Conservation (phyloP, 2,113 vertebrate genomes). For the Pycnonotus jocosus region DNA sequence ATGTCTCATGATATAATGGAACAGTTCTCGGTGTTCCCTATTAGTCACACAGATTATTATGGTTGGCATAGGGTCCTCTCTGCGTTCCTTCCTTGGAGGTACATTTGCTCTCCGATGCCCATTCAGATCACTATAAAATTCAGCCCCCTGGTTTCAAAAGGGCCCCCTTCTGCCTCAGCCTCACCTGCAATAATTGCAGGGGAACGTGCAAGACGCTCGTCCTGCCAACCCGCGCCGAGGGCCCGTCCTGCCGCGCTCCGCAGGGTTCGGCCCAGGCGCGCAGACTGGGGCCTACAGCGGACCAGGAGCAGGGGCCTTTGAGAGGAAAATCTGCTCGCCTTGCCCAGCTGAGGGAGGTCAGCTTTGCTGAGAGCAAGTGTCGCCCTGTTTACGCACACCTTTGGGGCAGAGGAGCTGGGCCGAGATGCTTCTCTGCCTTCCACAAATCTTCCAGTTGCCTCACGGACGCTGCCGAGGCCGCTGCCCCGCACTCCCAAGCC, state of each 20-base stretch:
- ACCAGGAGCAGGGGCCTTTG: neutral
- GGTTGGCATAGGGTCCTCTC: constrained; percentile 28
- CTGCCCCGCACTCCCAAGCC: neutral
- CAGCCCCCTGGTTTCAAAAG: neutral
- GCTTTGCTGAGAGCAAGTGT: neutral
- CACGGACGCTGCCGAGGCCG: neutral
- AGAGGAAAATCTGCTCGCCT: neutral
- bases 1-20: constrained; percentile 50
- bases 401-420: neutral
- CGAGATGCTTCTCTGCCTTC: neutral
- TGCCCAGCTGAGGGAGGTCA: neutral
- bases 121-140: neutral
- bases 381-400: accelerated
- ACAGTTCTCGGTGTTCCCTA: neutral
- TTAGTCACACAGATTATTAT: constrained; percentile 47
- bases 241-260: neutral
- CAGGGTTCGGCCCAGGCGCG: accelerated
- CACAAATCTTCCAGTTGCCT: too few relatives aligned
- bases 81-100: neutral
- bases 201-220: accelerated
- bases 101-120: neutral
- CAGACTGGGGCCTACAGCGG: neutral
- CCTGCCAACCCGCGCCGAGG: neutral
- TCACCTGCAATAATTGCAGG: neutral
- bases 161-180: neutral